phyloP scores from a whole-genome alignment of 2,113 vertebrate genomes.

The Clarias batrachus region DNA sequence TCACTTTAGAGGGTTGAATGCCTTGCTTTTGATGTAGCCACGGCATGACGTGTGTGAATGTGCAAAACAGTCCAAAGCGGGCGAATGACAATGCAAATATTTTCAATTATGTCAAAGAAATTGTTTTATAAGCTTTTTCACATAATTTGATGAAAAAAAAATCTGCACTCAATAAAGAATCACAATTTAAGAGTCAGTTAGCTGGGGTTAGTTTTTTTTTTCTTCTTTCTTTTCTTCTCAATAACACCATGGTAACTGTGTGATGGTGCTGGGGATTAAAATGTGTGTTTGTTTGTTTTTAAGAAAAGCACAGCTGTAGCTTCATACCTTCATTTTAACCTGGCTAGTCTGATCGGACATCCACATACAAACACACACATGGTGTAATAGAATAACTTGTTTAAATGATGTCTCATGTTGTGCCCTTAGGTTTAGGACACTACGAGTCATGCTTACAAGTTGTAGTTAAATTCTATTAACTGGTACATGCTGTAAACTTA shows the following conservation, averaged over 20 bases:
- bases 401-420: neutral
- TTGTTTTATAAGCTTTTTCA: neutral
- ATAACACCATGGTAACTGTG: constrained; percentile 14
- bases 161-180: neutral
- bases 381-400: neutral
- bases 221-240: constrained; percentile 3
- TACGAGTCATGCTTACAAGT: neutral
- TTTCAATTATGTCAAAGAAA: neutral
- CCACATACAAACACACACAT: constrained; percentile 3
- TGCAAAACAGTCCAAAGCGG: constrained; percentile 39
- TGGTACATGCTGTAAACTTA: neutral
- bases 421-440: neutral
- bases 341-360: constrained; percentile 6
- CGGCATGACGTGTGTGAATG: constrained; percentile 47
- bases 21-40: constrained; percentile 51
- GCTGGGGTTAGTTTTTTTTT: neutral
- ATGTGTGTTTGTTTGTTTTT: neutral
- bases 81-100: neutral
- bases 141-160: neutral
- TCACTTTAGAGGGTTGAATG: constrained; percentile 50
- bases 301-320: constrained; percentile 33
- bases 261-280: neutral
- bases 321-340: constrained; percentile 29
- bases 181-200: neutral
- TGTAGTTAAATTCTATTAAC: neutral